Conservation (phyloP, 2,888 invertebrate genomes). For the Limnephilus lunatus region DNA sequence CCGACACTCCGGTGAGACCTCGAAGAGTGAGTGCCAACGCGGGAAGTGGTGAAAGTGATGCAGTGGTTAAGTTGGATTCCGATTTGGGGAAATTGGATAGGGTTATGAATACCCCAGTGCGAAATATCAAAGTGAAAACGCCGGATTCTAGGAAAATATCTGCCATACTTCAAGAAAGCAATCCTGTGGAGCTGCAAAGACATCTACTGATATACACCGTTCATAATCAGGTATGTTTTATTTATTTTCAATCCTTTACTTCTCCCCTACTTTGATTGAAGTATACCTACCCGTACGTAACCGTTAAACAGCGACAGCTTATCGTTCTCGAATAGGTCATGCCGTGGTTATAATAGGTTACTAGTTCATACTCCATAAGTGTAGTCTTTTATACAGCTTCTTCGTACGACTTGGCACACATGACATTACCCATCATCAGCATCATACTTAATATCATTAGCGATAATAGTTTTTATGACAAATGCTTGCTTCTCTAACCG, state of each 20-base stretch:
- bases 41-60: conserved; percentile 66
- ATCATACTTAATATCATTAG: neutral
- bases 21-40: conserved; percentile 67
- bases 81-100: conserved; percentile 82
- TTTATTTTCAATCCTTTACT: neutral
- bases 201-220: conserved; percentile 89
- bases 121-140: conserved; percentile 80
- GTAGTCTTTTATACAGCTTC: conserved; percentile 31
- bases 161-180: conserved; percentile 89
- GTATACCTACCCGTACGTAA: neutral
- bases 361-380: neutral
- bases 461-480: neutral
- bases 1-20: conserved; percentile 54
- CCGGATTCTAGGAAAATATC: conserved; percentile 87
- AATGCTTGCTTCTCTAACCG: neutral
- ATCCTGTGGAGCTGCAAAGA: conserved; percentile 89
- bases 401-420: neutral
- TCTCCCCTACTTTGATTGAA: neutral
- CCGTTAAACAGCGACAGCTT: neutral
- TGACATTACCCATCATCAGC: neutral
- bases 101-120: conserved; percentile 81
- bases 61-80: conserved; percentile 56
- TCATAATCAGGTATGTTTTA: conserved; percentile 85
- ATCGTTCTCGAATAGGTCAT: conserved; percentile 16
- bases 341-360: conserved; percentile 14